Evolutionary conservation across 2,113 vertebrate genomes (phyloP).

Genomic region (Centropristis striata): DNA sequence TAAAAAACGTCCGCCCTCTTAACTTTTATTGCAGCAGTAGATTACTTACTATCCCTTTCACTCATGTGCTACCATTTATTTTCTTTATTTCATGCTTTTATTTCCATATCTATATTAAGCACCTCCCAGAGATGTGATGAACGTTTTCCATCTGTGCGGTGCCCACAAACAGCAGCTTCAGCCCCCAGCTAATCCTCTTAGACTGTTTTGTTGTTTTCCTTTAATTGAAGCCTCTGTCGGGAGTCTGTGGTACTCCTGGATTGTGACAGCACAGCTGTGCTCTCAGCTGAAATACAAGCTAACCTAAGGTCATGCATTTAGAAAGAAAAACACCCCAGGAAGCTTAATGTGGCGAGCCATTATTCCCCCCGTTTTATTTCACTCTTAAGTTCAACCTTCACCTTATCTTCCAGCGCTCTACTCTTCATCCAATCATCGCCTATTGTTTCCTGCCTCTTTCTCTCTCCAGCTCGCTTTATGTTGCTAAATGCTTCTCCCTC

Average conservation of each 20-base stretch:
- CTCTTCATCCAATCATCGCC: conserved; percentile 37
- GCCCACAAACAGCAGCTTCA: conserved; percentile 33
- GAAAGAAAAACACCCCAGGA: conserved; percentile 19
- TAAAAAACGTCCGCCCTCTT: background rate
- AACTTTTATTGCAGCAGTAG: background rate
- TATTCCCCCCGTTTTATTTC: conserved; percentile 16
- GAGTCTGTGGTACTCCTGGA: conserved; percentile 43
- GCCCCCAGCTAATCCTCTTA: conserved; percentile 73
- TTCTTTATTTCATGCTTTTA: background rate
- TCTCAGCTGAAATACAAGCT: conserved; percentile 27
- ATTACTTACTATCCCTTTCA: background rate
- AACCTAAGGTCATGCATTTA: conserved; percentile 38
- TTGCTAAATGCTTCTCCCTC: conserved; percentile 19
- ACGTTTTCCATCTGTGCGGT: conserved; percentile 50
- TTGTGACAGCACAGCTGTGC: conserved; percentile 50
- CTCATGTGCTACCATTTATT: background rate
- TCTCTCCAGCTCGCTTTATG: background rate
- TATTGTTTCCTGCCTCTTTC: background rate
- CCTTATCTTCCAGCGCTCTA: background rate
- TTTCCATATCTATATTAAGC: conserved; percentile 5
- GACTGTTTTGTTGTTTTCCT: conserved; percentile 65
- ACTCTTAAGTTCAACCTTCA: background rate
- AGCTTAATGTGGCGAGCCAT: background rate
- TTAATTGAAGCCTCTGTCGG: conserved; percentile 66
- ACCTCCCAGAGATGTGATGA: conserved; percentile 15